Percentiles rank a stretch among this genome's conserved stretches.
phyloP scores from a whole-genome alignment of 1,140 invertebrate species.

The Oryctes rhinoceros region DNA sequence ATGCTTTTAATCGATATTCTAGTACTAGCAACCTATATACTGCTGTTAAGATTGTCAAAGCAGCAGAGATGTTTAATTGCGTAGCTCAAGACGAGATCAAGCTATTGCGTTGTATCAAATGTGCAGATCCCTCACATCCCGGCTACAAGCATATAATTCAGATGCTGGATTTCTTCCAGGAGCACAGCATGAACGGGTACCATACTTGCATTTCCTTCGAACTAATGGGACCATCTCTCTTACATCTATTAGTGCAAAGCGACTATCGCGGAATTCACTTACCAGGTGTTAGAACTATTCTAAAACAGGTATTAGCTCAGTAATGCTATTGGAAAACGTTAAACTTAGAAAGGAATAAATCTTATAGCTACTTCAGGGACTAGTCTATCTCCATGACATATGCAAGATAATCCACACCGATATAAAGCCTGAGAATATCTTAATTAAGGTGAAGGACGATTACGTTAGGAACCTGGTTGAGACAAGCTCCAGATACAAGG shows the following conservation, averaged over 20 bases:
- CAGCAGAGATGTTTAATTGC: slow-evolving; percentile 95
- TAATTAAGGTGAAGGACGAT: slow-evolving; percentile 86
- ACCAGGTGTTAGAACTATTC: slow-evolving; percentile 93
- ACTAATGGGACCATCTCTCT: slow-evolving; percentile 95
- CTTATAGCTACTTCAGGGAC: slow-evolving; percentile 85
- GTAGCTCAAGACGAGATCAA: slow-evolving; percentile 99
- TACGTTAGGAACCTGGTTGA: slow-evolving; percentile 88
- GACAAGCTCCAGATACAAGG: slow-evolving; percentile 53
- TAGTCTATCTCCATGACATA: slow-evolving; percentile 96
- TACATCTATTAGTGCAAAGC: slow-evolving; percentile 97
- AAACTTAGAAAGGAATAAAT: too few relatives aligned
- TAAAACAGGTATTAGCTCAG: slow-evolving; percentile 78
- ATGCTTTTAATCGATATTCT: neutral
- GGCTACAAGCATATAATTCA: slow-evolving; percentile 95
- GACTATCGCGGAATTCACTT: slow-evolving; percentile 97
- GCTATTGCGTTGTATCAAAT: slow-evolving; percentile 89
- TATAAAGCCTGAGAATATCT: slow-evolving; percentile 99
- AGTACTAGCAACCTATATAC: slow-evolving; percentile 67
- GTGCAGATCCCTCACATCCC: slow-evolving; percentile 86
- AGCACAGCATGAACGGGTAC: slow-evolving; percentile 93
- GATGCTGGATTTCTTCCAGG: slow-evolving; percentile 96
- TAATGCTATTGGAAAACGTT: slow-evolving; percentile 75
- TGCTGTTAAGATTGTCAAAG: slow-evolving; percentile 98
- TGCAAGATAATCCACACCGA: slow-evolving; percentile 99
- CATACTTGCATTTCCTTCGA: slow-evolving; percentile 98